phyloP scores from a whole-genome alignment of 1,140 invertebrate genomes.

The Musca domestica region DNA sequence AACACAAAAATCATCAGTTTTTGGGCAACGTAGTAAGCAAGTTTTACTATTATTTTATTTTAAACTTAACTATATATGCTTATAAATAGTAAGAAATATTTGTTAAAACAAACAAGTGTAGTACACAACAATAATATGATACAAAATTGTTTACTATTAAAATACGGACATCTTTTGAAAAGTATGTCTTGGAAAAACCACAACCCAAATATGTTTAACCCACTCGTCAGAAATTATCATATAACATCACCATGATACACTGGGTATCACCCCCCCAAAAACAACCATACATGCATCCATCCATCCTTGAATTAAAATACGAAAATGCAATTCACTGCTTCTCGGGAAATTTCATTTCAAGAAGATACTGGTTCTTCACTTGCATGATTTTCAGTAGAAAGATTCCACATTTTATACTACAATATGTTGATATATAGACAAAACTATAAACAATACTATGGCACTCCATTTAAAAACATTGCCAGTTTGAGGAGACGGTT shows the following conservation, averaged over 20 bases:
- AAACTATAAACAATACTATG: constrained; percentile 9
- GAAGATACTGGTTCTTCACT: not conserved
- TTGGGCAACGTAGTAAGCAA: constrained; percentile 15
- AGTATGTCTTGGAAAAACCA: not conserved
- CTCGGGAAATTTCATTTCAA: not conserved
- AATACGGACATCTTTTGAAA: not conserved
- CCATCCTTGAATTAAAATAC: not conserved
- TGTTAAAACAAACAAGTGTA: constrained; percentile 20
- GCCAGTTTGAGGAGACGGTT: not conserved
- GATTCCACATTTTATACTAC: not conserved
- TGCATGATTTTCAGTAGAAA: too few relatives aligned
- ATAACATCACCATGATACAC: not conserved
- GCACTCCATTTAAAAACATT: constrained; percentile 12
- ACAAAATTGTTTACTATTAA: constrained; percentile 16
- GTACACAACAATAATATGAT: constrained; percentile 10
- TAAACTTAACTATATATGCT: constrained; percentile 11
- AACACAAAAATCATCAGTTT: too few relatives aligned
- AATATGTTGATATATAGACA: not conserved
- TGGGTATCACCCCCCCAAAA: too few relatives aligned
- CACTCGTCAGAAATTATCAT: not conserved
- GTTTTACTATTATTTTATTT: constrained; percentile 12
- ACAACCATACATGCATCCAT: not conserved
- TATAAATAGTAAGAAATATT: constrained; percentile 13
- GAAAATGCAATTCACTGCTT: not conserved
- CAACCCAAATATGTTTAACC: constrained; percentile 6